Percentiles rank a stretch among this genome's conserved stretches.
phyloP scores from a whole-genome alignment of 2,888 invertebrate species.

The Brachyptera putata region DNA sequence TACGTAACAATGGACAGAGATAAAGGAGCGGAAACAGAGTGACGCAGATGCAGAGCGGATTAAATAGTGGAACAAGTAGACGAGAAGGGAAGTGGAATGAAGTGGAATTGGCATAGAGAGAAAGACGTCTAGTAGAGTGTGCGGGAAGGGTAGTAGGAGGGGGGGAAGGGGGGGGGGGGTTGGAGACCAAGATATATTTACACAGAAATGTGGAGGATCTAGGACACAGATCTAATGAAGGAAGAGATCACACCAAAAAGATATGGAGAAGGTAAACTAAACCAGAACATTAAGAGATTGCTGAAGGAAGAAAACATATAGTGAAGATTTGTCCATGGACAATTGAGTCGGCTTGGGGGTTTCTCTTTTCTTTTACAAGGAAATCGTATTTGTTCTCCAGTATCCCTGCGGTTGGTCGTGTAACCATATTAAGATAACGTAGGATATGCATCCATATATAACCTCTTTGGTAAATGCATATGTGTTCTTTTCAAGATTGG shows the following conservation, averaged over 20 bases:
- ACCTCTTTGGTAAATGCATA: too few species aligned
- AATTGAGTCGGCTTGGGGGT: not conserved
- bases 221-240: conserved; percentile 4
- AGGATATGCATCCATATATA: too few species aligned
- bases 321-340: too few species aligned
- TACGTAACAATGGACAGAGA: not conserved
- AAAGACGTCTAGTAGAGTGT: not conserved
- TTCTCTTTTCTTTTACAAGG: too few species aligned
- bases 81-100: not conserved
- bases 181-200: not conserved
- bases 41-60: conserved; percentile 7
- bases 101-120: not conserved
- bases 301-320: not conserved
- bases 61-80: not conserved
- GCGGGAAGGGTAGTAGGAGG: not conserved
- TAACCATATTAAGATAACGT: too few species aligned
- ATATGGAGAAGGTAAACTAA: not conserved
- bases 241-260: not conserved
- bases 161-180: not conserved
- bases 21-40: conserved; percentile 4
- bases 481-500: too few species aligned
- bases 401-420: too few species aligned
- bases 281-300: not conserved
- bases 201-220: not conserved
- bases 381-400: too few species aligned